Conservation (phyloP, 1,140 invertebrate species). For the Adelges cooleyi region DNA sequence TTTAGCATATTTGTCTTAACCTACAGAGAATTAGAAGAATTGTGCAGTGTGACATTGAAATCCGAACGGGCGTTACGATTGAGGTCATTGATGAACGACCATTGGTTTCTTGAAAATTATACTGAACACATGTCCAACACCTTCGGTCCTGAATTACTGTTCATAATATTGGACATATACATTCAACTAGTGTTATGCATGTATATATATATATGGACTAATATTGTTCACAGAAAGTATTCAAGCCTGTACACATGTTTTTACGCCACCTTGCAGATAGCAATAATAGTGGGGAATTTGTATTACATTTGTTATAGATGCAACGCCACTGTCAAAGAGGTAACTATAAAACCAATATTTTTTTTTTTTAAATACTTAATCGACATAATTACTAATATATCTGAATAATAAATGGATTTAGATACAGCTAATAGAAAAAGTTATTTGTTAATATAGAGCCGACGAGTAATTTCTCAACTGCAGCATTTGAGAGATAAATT, state of each 20-base stretch:
- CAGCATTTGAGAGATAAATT: background rate
- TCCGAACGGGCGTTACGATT: conserved; percentile 3
- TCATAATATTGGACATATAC: conserved; percentile 29
- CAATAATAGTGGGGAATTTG: conserved; percentile 16
- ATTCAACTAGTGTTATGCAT: conserved; percentile 21
- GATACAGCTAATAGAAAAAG: background rate
- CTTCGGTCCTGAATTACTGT: conserved; percentile 15
- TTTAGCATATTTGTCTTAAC: too few species aligned
- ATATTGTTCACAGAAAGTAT: conserved; percentile 10
- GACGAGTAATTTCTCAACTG: conserved; percentile 2
- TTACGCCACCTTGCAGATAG: too few species aligned
- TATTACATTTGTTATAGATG: conserved; percentile 23
- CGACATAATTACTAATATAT: background rate
- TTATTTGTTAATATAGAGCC: background rate
- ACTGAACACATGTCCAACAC: background rate
- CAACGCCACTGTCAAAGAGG: conserved; percentile 12
- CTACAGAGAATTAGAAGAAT: conserved; percentile 3
- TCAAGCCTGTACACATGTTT: background rate
- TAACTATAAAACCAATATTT: background rate
- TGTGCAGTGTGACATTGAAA: background rate
- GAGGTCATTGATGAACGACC: conserved; percentile 19
- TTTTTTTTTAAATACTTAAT: background rate
- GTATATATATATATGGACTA: conserved; percentile 23
- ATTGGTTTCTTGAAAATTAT: conserved; percentile 22
- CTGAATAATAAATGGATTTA: too few species aligned